Evolutionary conservation across 2,797 vertebrate species (phyloP).

Genomic region (Sebastes nivosus): DNA sequence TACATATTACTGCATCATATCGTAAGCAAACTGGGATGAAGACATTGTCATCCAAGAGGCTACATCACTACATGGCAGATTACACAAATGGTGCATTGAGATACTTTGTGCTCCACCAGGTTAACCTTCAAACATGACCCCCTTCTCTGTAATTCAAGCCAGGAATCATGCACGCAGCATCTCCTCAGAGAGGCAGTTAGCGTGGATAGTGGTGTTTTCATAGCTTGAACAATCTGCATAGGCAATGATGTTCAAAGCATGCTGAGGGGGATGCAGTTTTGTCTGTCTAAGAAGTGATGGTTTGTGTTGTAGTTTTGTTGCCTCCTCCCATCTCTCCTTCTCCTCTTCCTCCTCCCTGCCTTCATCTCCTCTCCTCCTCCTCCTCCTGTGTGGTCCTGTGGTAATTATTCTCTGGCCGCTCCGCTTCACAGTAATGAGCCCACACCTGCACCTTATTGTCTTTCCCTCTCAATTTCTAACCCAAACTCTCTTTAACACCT

Average conservation of each 20-base stretch:
- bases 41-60: neutral
- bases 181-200: conserved; percentile 55
- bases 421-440: conserved; percentile 67
- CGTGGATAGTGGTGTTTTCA: conserved; percentile 62
- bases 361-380: neutral
- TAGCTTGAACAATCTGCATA: conserved; percentile 76
- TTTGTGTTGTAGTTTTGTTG: neutral
- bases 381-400: conserved; percentile 66
- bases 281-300: neutral
- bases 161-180: conserved; percentile 54
- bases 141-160: conserved; percentile 54
- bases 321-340: neutral
- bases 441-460: conserved; percentile 72
- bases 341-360: neutral
- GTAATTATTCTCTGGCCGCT: conserved; percentile 55
- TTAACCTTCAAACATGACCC: conserved; percentile 44
- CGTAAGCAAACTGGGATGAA: neutral
- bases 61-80: neutral
- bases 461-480: conserved; percentile 64
- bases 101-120: conserved; percentile 12
- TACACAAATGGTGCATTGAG: conserved; percentile 1
- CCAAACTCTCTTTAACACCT: conserved; percentile 64
- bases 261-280: conserved; percentile 26
- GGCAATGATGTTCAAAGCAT: conserved; percentile 59
- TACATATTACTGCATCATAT: neutral